Evolutionary conservation across 2,113 vertebrate genomes (phyloP), one percentile per base, ranked within the genome.

Genomic region (Tiliqua scincoides): DNA sequence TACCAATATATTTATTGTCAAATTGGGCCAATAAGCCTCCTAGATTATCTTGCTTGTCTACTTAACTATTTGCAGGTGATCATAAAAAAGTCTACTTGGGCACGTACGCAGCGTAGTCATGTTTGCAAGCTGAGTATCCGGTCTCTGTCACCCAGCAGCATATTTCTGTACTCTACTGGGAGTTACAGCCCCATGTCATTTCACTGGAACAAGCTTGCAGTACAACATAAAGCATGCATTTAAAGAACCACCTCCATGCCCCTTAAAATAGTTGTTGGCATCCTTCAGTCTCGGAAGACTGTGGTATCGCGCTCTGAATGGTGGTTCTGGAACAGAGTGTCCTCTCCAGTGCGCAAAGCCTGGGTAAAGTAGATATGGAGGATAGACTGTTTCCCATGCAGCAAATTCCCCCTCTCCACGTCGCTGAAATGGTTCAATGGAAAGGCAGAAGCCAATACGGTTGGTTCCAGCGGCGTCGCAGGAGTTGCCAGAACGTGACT

Each of bases 81-180:
- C 67, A 63, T 86, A 79, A 86, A 85, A 30, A n/a, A 79, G 21
- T 30, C 65, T 32, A 30, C 67, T 79, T 27, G 67, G 57, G 79
- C 84, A 92, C 30, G 68, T 0, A 57, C 57, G 43, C 72, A 86
- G 80, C 74, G 14, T 74, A 61, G 54, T 79, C 84, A 90, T 59
- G 87, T 79, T 80, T 92, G 40, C n/a, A 21, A 9, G 0, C 0
- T 85, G 77, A 85, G 70, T 65, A 25, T 18, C 14, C 21, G 7
- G 12, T 18, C 52, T 15, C 21, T 5, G 23, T 27, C 18, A 35
- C 48, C 30, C 32, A 88, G 40, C 75, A 86, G 65, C 0, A 0
- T 57, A 35, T 0, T 68, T 32, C 52, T 73, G 85, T 88, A 92
- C 27, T 79, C 0, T 1, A 1, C 54, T 70, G 62, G 52, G 73